Percentiles rank a stretch among this genome's conserved stretches.
phyloP scores from a whole-genome alignment of 1,140 invertebrate genomes.

The Onthophagus taurus region DNA sequence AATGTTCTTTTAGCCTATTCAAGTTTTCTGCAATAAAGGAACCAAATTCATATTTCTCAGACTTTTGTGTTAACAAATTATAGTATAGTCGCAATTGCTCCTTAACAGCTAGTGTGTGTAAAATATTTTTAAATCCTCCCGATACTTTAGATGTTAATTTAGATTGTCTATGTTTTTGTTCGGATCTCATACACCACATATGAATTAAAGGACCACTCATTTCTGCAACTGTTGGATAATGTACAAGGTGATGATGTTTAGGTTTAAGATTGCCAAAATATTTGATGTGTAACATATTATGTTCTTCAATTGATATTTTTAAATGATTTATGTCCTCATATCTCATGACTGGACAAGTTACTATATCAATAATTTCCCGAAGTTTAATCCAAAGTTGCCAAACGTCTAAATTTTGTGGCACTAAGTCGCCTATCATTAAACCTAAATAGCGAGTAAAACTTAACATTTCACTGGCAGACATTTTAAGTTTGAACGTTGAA shows the following conservation, averaged over 20 bases:
- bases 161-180: not conserved
- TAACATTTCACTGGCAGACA: slow-evolving; percentile 27
- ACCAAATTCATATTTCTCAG: too few relatives aligned
- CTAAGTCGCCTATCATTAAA: slow-evolving; percentile 24
- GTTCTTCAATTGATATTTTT: not conserved
- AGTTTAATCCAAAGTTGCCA: slow-evolving; percentile 18
- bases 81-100: too few relatives aligned
- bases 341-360: too few relatives aligned
- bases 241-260: not conserved
- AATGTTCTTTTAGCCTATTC: too few relatives aligned
- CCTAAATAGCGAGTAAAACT: slow-evolving; percentile 23
- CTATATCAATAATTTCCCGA: slow-evolving; percentile 6
- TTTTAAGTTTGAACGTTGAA: slow-evolving; percentile 11
- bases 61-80: too few relatives aligned
- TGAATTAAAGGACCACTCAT: not conserved
- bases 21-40: too few relatives aligned
- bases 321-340: not conserved
- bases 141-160: not conserved
- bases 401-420: slow-evolving; percentile 21
- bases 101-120: too few relatives aligned
- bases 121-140: not conserved
- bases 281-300: not conserved
- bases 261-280: slow-evolving; percentile 3
- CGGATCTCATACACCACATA: not conserved
- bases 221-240: not conserved